Conservation (phyloP, 1,140 invertebrate species). For the Drosophila teissieri region DNA sequence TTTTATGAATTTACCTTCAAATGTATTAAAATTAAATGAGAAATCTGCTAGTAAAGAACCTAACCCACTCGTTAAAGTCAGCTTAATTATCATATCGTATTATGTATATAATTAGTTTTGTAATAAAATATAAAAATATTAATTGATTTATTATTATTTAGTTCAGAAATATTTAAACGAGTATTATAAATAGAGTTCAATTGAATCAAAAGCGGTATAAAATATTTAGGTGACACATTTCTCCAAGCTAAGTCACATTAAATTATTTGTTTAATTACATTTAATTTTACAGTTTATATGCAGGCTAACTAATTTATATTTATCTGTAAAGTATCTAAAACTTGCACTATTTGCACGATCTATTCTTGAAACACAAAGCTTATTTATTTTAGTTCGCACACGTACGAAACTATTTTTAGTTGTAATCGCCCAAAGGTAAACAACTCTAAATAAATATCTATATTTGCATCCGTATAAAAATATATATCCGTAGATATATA, state of each 20-base stretch:
- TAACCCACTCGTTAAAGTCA: background rate
- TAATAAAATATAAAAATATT: conserved; percentile 3
- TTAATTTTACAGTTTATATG: background rate
- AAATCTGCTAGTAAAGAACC: background rate
- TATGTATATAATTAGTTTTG: background rate
- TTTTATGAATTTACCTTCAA: background rate
- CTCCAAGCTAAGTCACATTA: background rate
- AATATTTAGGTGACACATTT: background rate
- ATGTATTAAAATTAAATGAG: background rate
- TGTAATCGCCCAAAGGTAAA: conserved; percentile 20
- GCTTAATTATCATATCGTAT: background rate
- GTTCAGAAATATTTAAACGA: background rate
- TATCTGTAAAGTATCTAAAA: background rate
- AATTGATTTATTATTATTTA: too few relatives aligned
- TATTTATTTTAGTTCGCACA: conserved; percentile 49
- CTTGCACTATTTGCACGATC: background rate
- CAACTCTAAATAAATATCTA: conserved; percentile 13
- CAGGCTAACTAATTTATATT: too few relatives aligned
- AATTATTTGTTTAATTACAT: too few relatives aligned
- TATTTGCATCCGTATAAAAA: conserved; percentile 1
- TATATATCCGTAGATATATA: background rate
- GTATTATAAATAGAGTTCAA: too few relatives aligned
- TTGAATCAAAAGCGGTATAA: background rate
- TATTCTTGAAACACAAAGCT: conserved; percentile 5
- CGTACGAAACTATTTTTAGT: conserved; percentile 31